Evolutionary conservation across 2,888 invertebrate genomes (phyloP), one percentile per base, ranked within the genome.

Genomic region (Luffia ferchaultella): DNA sequence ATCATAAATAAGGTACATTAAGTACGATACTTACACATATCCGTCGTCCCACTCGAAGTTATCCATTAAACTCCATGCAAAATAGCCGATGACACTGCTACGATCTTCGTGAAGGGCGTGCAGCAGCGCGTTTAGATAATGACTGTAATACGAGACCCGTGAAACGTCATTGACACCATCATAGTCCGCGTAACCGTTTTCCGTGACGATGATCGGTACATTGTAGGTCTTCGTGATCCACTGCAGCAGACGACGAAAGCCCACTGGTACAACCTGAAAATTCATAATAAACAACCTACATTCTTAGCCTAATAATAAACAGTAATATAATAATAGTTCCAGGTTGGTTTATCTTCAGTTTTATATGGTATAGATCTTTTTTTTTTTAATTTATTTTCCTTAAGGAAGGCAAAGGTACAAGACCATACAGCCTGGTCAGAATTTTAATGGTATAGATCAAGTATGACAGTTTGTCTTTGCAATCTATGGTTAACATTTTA

Each of bases 31-130:
- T 88, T 83, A 90, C 87, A 87, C 87, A 70, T 89, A 95, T 49
- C 93, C 94, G 51, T 86, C 86, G 52, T 86, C 85, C 93, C 93
- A 95, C 72, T 95, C 93, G 67, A 91, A 92, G 65, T 92, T 92
- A 65, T 95, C 94, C 88, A 94, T 88, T 46, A 95, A 72, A 62
- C 91, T 91, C 93, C 93, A 93, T 5, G 89, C 89, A 52, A 91
- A 88, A 70, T 93, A 95, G 0, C 90, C 92, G 18, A 75, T 73
- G 2, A 91, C 86, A 57, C 88, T 88, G 57, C 86, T 88, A 1
- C 85, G 84, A 66, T 90, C 89, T 57, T 87, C 85, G 42, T 83
- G 70, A 1, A 90, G 68, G 1, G 83, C 77, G 54, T 84, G 76
- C 19, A 85, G 66, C 3, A 86, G 55, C 0, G 83, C 77, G 54